A percentile compares a stretch with the other conserved stretches of the same genome.
phyloP scores from a whole-genome alignment of 2,797 vertebrate genomes.

The Darevskia nairensis region DNA sequence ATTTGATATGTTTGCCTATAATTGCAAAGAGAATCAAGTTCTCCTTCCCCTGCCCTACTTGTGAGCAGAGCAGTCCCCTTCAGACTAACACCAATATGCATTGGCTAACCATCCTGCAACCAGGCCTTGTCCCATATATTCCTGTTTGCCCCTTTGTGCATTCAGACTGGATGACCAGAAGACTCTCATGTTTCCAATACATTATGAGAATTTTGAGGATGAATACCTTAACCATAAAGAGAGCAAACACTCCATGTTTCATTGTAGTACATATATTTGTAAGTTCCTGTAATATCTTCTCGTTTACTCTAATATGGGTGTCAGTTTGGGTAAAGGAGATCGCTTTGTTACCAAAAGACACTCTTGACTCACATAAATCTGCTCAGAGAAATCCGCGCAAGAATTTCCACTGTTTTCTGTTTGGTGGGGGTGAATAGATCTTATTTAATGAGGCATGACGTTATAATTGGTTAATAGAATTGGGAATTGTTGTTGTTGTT shows the following conservation, averaged over 20 bases:
- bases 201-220: neutral
- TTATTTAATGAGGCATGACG: neutral
- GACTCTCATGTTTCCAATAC: neutral
- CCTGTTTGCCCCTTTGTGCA: no score
- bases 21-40: no score
- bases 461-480: neutral
- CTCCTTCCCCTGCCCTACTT: no score
- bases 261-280: neutral
- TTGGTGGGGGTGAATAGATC: constrained; percentile 12
- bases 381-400: neutral
- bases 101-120: no score
- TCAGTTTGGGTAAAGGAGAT: constrained; percentile 6
- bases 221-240: neutral
- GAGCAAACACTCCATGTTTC: neutral
- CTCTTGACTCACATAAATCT: neutral
- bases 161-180: no score
- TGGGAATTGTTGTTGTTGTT: no score
- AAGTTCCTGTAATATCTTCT: constrained; percentile 1
- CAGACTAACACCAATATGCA: no score
- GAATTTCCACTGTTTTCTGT: neutral
- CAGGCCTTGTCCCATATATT: no score
- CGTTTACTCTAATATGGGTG: neutral
- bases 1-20: no score
- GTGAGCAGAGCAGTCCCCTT: no score
- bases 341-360: neutral